phyloP scores from a whole-genome alignment of 1,140 invertebrate species.

The Drosophila kurseongensis region DNA sequence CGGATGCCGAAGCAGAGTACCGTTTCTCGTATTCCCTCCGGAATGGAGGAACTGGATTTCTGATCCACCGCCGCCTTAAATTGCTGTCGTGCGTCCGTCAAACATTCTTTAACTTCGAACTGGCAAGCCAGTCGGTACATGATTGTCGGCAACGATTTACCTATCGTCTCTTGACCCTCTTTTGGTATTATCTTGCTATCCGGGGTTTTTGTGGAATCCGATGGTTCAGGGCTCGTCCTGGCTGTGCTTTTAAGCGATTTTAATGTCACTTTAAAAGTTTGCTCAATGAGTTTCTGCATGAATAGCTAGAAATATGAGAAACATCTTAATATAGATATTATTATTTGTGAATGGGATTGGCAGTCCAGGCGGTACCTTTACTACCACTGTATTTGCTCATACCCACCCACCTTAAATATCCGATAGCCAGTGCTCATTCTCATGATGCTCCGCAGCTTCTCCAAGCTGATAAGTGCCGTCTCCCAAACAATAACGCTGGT shows the following conservation, averaged over 20 bases:
- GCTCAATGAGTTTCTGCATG: background rate
- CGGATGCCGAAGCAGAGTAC: constrained; percentile 92
- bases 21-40: constrained; percentile 88
- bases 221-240: background rate
- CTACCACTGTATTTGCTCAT: background rate
- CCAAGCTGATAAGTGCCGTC: constrained; percentile 86
- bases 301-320: background rate
- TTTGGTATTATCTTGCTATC: no score
- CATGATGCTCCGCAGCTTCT: constrained; percentile 85
- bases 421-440: constrained; percentile 85
- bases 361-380: no score
- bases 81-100: constrained; percentile 86
- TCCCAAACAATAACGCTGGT: constrained; percentile 88
- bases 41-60: constrained; percentile 85
- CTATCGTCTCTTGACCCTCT: no score
- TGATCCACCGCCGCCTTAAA: constrained; percentile 86
- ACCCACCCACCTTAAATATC: constrained; percentile 85
- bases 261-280: background rate
- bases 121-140: constrained; percentile 86
- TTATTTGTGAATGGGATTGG: no score
- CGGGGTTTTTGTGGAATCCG: background rate
- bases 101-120: constrained; percentile 86
- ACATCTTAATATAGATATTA: background rate
- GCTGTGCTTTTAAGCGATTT: background rate
- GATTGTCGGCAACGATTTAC: background rate